Base-by-base conservation (phyloP, 1,140 invertebrate genomes). In the Apis florea region DNA sequence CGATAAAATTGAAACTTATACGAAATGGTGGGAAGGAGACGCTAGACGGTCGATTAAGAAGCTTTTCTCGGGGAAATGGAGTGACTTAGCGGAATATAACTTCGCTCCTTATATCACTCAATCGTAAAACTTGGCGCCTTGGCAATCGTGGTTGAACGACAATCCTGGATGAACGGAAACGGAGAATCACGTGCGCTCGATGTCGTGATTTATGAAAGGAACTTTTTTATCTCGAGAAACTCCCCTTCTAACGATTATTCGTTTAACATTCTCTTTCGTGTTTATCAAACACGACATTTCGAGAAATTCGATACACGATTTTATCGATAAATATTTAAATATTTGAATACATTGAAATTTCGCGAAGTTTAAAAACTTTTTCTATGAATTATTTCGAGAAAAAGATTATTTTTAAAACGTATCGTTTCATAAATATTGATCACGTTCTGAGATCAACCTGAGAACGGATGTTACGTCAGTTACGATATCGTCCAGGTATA, bases 91-190 rank as follows among this genome's bases (percentile, higher is more conserved):
- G 21, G 17, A 54, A 31, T 74, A 58, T 24, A 74, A 83, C 24
- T 75, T 70, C 58, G 58, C 24, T 79, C 53, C 59, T 83, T 71
- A 76, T 79, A 56, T 80, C 76, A 72, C 68, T 76, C 76, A 53
- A 70, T 83, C 66, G 61, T 85, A 79, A 85, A 83, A 75, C 69
- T 73, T n/a, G 53, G 40, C 58, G 15, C 26, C 26, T 72, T 72
- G 31, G 71, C 61, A 83, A 80, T 78, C 77, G 54, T 31, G 54
- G 21, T 61, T 53, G 76, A 75, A 67, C 64, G 72, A 83, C 56
- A 56, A 49, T 56, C 2, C 13, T 24, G 56, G 10, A 82, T 24
- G 71, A 54, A 67, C 12, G 12, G 51, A 31, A 59, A 56, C 15
- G 56, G 53, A 68, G n/a, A 54, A 66, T 83, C 31, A 79, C 17